Evolutionary conservation across 2,797 vertebrate species (phyloP).

Genomic region (Chiroxiphia lanceolata): DNA sequence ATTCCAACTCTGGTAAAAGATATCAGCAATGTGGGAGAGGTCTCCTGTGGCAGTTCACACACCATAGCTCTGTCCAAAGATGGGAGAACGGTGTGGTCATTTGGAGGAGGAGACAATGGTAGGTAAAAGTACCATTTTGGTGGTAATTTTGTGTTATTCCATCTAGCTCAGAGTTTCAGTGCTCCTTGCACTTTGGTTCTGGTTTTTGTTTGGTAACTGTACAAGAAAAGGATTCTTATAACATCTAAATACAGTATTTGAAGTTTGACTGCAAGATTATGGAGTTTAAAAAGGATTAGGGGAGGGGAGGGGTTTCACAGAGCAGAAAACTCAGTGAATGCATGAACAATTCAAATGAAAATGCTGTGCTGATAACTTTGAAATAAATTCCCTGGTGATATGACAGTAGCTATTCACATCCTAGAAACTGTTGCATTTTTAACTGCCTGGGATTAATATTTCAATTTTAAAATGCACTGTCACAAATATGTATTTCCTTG

Average conservation of each 20-base stretch:
- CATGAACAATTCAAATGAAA: not conserved
- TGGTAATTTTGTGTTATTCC: not conserved
- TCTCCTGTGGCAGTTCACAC: slow-evolving; percentile 85
- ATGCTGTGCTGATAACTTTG: not conserved
- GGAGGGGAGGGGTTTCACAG: not conserved
- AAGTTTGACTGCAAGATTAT: not conserved
- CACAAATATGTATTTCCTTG: not conserved
- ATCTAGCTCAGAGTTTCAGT: not conserved
- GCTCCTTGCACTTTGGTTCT: not conserved
- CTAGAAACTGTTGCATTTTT: not conserved
- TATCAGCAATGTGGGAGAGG: slow-evolving; percentile 85
- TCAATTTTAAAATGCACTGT: not conserved
- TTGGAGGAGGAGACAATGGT: slow-evolving; percentile 87
- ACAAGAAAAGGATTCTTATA: not conserved
- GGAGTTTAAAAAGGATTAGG: not conserved
- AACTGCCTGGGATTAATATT: not conserved
- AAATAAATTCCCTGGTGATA: not conserved
- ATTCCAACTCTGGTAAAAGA: slow-evolving; percentile 85
- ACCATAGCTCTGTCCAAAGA: slow-evolving; percentile 85
- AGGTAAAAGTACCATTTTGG: slow-evolving; percentile 2
- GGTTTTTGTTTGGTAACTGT: not conserved
- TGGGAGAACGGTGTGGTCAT: slow-evolving; percentile 84
- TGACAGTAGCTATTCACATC: not conserved
- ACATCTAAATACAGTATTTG: not conserved
- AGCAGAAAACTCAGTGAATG: not conserved